Base-by-base conservation (phyloP, 1,140 invertebrate species). In the Drosophila ironensis region DNA sequence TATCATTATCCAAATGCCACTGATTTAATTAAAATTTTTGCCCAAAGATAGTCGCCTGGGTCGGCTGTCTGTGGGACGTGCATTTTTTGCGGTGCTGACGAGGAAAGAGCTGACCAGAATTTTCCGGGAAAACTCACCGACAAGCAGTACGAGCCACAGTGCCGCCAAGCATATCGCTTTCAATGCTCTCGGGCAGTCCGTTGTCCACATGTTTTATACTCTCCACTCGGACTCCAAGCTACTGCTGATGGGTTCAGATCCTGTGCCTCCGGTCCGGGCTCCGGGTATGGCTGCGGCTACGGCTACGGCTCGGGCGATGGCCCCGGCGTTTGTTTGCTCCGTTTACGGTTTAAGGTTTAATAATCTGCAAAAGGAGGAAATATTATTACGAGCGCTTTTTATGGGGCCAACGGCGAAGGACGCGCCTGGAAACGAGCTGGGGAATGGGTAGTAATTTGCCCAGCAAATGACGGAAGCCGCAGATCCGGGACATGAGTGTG, bases 141-240 rank as follows among this genome's bases (percentile, higher is more conserved):
- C 57, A 25, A 86, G 41, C 47, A 84, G 59, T 17, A 80, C 47
- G 48, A 84, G 71, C 80, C 74, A 71, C 54, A 84, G 70, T 42
- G 76, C 74, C 72, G 61, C 52, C 30, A 72, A 42, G 70, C 80
- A 86, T 46, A 80, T 54, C 42, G 76, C 63, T 71, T 71, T 71
- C 37, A 67, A 45, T 33, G 75, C 54, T 38, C 56, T 38, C 17
- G 30, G 67, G 68, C 60, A 37, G 54, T 61, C 68, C 47, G 46
- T 53, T 40, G 54, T 53, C 68, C 67, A 72, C 68, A 72, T 72
- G 48, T 44, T 72, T 63, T 64, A 70, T 48, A 52, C 24, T 70
- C 60, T 74, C 68, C 51, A 50, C 74, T 75, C 30, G 67, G 53
- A 61, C 68, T 48, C 41, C 12, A 14, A 37, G 12, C 22, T 11